Percentiles rank a stretch among this genome's conserved stretches.
These are phyloP conservation scores for Drosophila atripex DNA, from an alignment of 2,888 invertebrate species.

Conservation along the genomic window DNA sequence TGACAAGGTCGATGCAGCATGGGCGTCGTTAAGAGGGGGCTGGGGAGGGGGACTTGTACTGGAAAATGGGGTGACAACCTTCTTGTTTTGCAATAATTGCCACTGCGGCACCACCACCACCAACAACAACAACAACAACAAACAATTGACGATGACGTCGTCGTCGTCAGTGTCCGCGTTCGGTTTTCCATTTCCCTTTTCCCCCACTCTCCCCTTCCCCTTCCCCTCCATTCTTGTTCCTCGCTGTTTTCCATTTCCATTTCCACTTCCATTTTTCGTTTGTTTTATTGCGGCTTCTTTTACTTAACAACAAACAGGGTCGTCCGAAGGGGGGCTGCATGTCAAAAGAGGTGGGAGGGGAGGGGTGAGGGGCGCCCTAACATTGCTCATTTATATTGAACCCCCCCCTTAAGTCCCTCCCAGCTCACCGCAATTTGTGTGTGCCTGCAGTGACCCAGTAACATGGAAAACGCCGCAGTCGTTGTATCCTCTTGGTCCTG, in stretches of 20 bases:
- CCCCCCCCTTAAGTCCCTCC: constrained; percentile 3
- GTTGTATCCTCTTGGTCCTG: constrained; percentile 44
- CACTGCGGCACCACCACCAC: constrained; percentile 37
- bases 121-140: constrained; percentile 17
- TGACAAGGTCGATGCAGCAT: constrained; percentile 67
- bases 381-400: constrained; percentile 78
- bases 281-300: constrained; percentile 75
- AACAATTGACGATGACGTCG: constrained; percentile 54
- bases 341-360: too few relatives aligned
- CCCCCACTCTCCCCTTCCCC: constrained; percentile 9
- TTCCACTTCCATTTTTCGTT: constrained; percentile 50
- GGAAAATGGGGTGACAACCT: constrained; percentile 33
- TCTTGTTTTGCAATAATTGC: constrained; percentile 68
- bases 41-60: not conserved
- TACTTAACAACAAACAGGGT: constrained; percentile 45
- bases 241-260: constrained; percentile 1
- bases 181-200: constrained; percentile 46
- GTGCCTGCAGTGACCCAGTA: constrained; percentile 81
- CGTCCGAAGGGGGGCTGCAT: not conserved
- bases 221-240: not conserved
- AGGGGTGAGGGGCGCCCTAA: constrained; percentile 32
- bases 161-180: constrained; percentile 39
- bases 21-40: not conserved
- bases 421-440: constrained; percentile 70
- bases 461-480: constrained; percentile 76